Percentiles rank a stretch among this genome's conserved stretches.
phyloP scores from a whole-genome alignment of 1,140 invertebrate genomes.

The Drosophila pachea region DNA sequence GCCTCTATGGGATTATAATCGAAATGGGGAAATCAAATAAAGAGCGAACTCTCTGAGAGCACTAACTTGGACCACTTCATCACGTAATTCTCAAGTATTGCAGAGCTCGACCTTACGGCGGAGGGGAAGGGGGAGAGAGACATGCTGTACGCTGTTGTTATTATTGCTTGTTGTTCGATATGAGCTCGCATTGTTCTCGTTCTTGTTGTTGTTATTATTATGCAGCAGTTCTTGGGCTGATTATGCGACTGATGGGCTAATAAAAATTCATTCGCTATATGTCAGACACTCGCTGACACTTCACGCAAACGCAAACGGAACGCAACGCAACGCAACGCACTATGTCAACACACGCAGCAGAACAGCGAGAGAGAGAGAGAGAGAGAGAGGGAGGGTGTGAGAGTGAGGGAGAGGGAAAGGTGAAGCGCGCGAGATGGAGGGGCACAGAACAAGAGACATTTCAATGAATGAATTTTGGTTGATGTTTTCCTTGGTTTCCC shows the following conservation, averaged over 20 bases:
- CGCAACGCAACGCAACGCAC: constrained; percentile 30
- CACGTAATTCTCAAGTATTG: constrained; percentile 66
- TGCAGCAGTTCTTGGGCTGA: constrained; percentile 69
- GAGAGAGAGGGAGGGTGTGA: no score
- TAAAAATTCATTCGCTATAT: constrained; percentile 68
- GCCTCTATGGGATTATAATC: constrained; percentile 34
- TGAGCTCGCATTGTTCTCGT: constrained; percentile 27
- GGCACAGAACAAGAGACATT: not conserved
- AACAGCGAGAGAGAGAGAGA: not conserved
- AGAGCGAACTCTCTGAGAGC: constrained; percentile 23
- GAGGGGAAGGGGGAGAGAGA: constrained; percentile 3
- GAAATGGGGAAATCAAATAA: constrained; percentile 15
- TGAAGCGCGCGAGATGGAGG: not conserved
- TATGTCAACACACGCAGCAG: constrained; percentile 26
- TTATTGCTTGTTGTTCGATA: constrained; percentile 59
- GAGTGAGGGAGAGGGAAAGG: not conserved
- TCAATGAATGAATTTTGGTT: constrained; percentile 17
- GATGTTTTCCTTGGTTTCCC: not conserved
- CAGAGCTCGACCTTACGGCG: constrained; percentile 20
- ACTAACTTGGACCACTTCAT: constrained; percentile 61
- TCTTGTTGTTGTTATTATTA: constrained; percentile 61
- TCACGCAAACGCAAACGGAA: constrained; percentile 24
- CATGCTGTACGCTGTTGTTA: constrained; percentile 61
- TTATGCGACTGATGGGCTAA: constrained; percentile 61
- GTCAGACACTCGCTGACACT: constrained; percentile 26